Base-by-base conservation (phyloP, 2,888 invertebrate genomes). In the Drosophila vallismaia region DNA sequence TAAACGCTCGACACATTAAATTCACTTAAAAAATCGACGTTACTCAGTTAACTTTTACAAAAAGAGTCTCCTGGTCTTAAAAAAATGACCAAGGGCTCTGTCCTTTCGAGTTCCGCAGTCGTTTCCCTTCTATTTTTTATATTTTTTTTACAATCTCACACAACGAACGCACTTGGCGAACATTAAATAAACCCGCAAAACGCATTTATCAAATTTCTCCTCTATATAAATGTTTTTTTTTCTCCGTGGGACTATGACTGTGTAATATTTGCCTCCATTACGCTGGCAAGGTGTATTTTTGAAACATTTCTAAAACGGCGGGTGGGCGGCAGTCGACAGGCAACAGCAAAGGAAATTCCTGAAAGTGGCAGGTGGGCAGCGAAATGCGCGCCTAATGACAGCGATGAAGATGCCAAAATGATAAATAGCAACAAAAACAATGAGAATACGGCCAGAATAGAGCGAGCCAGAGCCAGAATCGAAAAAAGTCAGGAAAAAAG, bases 361-460 rank as follows among this genome's bases (percentile, higher is more conserved):
- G 64, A 28, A 36, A 49, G 4, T 56, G 56, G 45, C 50, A 55
- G 74, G 60, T 63, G 57, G 33, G 76, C 53, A 69, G 56, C 77
- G 74, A 77, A 85, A 88, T 85, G 88, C 67, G 74, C 74, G 82
- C 87, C 88, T 85, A 85, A 85, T 85, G 88, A 85, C 86, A 87
- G 87, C 85, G 82, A 84, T 88, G 88, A 88, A 88, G 88, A 82
- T 86, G 85, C 88, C 87, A 88, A 88, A 85, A 87, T 85, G 88
- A 86, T 87, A 85, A 85, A 88, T 87, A 80, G 71, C 83, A 75
- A 60, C 42, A 81, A 76, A 73, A 64, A 69, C 66, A 69, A 69
- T 52, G 51, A 29, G 38, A 63, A 33, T 42, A 40, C 63, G 76
- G 19, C 19, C 40, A 42, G 40, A 42, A 42, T 19, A 42, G 40